Conservation (phyloP, 1,140 invertebrate genomes). For the Lasioglossum baleicum region DNA sequence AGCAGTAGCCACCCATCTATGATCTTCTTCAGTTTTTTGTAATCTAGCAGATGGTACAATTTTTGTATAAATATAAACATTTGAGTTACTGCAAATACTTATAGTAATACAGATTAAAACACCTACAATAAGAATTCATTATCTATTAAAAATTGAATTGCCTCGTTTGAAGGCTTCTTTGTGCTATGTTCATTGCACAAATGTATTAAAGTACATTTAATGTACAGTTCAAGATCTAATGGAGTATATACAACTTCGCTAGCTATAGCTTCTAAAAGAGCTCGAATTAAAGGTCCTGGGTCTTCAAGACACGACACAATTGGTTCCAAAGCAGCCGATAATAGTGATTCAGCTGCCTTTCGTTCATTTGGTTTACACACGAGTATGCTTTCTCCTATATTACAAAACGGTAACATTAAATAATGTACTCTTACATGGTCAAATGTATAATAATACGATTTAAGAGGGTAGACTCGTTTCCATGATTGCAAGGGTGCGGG, state of each 20-base stretch:
- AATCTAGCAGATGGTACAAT: conserved; percentile 48
- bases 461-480: too few relatives aligned
- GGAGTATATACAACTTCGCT: conserved; percentile 89
- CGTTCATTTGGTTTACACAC: conserved; percentile 90
- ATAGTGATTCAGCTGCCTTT: conserved; percentile 84
- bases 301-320: conserved; percentile 91
- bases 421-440: too few relatives aligned
- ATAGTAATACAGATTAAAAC: neutral
- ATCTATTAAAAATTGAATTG: conserved; percentile 81
- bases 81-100: neutral
- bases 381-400: conserved; percentile 92
- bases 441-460: too few relatives aligned
- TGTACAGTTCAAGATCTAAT: conserved; percentile 88
- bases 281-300: conserved; percentile 83
- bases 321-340: conserved; percentile 85
- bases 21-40: conserved; percentile 63
- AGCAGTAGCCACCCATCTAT: conserved; percentile 88
- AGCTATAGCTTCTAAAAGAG: conserved; percentile 91
- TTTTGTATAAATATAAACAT: neutral
- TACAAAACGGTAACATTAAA: neutral
- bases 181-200: conserved; percentile 63
- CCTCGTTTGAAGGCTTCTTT: conserved; percentile 78
- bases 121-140: conserved; percentile 81
- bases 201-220: conserved; percentile 86
- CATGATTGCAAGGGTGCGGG: too few relatives aligned